Base-by-base conservation (phyloP, 1,140 invertebrate genomes). In the Matsumurasca onukii region DNA sequence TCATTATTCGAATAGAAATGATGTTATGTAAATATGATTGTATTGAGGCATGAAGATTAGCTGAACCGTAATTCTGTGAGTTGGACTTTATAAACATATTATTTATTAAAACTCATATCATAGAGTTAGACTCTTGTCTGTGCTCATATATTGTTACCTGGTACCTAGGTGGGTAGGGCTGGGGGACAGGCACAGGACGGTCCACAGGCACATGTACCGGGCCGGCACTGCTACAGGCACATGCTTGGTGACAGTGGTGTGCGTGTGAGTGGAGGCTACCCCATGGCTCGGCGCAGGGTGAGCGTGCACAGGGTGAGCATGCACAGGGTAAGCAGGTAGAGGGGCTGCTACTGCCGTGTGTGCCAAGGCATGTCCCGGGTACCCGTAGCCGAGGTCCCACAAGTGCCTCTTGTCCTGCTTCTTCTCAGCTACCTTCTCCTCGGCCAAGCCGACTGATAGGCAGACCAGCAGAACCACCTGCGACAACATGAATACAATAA, bases 361-460 rank as follows among this genome's bases (percentile, higher is more conserved):
- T 25, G 39, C 34, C 17, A 48, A 49, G 1, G 45, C 48, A 17
- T 39, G 64, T 13, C 25, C 15, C 1, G 64, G 64, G 27, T 66
- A 66, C n/a, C 64, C 64, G 48, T 66, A 66, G 24, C 25, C 57
- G 15, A 61, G 30, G 9, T 39, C 64, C 20, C 27, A 66, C 27
- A 66, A 48, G 24, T 30, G 22, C 30, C 64, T n/a, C 48, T 66
- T 66, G 25, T 66, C 64, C 2, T 66, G 64, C 48, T 66, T 66
- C 64, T 66, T 66, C n/a, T n/a, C n/a, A 22, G 49, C 49, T 51
- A 51, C 49, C 49, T 51, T 51, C 49, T 51, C 49, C 49, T 51
- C 49, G n/a, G 49, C 49, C n/a, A 51, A 22, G 49, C 49, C 49
- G 49, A 51, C 49, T 51, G 49, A 51, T 17, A 51, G 49, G 49